Evolutionary conservation across 2,888 invertebrate species (phyloP).

Genomic region (Coelopa pilipes): DNA sequence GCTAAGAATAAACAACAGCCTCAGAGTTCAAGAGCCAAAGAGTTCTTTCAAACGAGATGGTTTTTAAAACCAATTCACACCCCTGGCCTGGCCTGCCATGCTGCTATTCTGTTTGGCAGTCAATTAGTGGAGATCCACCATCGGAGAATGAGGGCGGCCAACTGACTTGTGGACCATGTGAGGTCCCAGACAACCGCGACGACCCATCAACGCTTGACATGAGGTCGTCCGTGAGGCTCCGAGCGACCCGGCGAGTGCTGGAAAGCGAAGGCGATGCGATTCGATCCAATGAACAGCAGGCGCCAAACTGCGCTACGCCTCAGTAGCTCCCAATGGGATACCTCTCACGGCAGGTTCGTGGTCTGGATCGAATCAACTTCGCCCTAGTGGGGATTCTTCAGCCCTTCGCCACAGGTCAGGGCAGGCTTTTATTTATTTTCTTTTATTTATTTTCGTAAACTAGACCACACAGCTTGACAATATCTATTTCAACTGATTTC

Average conservation of each 20-base stretch:
- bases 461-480: slow-evolving; percentile 32
- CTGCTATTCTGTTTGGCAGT: background rate
- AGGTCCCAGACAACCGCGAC: background rate
- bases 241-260: background rate
- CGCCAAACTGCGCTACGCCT: slow-evolving; percentile 33
- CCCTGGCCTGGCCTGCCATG: background rate
- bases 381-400: background rate
- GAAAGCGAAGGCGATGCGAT: background rate
- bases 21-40: background rate
- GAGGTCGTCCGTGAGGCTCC: too few species aligned
- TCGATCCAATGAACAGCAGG: slow-evolving; percentile 10
- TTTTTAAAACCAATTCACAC: slow-evolving; percentile 19
- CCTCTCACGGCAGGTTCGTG: background rate
- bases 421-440: slow-evolving; percentile 11
- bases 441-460: slow-evolving; percentile 12
- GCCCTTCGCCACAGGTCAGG: background rate
- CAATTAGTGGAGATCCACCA: background rate
- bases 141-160: background rate
- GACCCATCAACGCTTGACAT: slow-evolving; percentile 2
- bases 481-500: background rate
- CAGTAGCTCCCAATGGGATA: slow-evolving; percentile 9
- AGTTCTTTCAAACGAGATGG: background rate
- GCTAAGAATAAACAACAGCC: background rate
- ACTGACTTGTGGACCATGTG: background rate
- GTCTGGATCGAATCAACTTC: background rate